Evolutionary conservation across 2,113 vertebrate species (phyloP), one percentile per base, ranked within the genome.

Genomic region (Sphaerodactylus townsendi): DNA sequence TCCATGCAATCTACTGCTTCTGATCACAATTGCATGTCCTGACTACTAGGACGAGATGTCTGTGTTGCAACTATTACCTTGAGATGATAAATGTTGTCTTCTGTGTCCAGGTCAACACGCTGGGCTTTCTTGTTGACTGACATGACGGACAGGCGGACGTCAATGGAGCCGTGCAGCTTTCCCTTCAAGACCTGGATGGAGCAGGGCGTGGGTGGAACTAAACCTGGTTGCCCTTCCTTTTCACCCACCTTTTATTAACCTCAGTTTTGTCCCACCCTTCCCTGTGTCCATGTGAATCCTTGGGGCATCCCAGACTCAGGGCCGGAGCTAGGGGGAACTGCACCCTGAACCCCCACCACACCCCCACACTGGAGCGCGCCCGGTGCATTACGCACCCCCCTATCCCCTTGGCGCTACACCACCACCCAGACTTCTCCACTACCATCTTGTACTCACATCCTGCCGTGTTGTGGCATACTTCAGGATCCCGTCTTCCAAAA

Each of bases 71-170:
- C 35, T 9, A 7, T 25, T 83, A 96, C 98, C 98, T 98, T 99
- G 79, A 99, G 94, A 93, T 99, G 98, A 90, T 98, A 98, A 72
- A 99, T 96, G 92, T 96, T 98, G 90, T 98, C 96, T 88, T 98
- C 98, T 0, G 97, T 97, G 82, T 99, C 98, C 88, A 99, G 95
- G 89, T 99, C 98, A 0, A 99, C 97, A 65, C 98, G 96, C 83
- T 97, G 97, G 0, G 98, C 96, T 91, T 98, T 98, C 93, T 97
- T 98, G 92, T 99, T 99, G 92, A 99, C 88, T 23, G 98, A 98
- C 98, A 99, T 97, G 86, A 99, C 98, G 0, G 98, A 97, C 13
- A 97, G 90, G 33, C 98, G 97, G 93, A 99, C 91, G 0, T 99
- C 97, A 21, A 99, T 95, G 77, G 98, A 96, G 0, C 98, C 98